Evolutionary conservation across 2,888 invertebrate genomes (phyloP).

Genomic region (Cryptus viduatorius): DNA sequence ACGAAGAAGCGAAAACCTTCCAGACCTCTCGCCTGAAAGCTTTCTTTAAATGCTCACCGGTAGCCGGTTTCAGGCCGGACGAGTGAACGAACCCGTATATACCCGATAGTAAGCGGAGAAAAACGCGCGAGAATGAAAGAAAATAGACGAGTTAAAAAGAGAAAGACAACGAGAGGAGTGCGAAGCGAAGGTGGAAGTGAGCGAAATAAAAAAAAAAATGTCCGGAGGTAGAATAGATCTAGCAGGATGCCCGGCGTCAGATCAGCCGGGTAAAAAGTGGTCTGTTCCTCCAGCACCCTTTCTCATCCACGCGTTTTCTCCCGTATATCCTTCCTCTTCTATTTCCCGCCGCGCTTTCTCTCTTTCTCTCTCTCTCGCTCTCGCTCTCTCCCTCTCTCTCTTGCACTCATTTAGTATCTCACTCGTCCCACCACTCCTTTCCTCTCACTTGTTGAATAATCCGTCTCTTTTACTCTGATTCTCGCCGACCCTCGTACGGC

Average conservation of each 20-base stretch:
- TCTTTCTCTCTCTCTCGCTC: slow-evolving; percentile 2
- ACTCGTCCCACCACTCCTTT: slow-evolving; percentile 44
- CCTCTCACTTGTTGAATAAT: slow-evolving; percentile 30
- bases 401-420: slow-evolving; percentile 18
- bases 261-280: slow-evolving; percentile 70
- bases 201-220: slow-evolving; percentile 54
- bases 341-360: background rate
- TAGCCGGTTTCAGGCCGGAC: slow-evolving; percentile 62
- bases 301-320: slow-evolving; percentile 56
- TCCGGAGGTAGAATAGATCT: slow-evolving; percentile 67
- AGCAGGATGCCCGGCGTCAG: slow-evolving; percentile 61
- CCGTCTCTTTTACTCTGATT: slow-evolving; percentile 68
- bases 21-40: slow-evolving; percentile 61
- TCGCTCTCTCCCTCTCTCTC: slow-evolving; percentile 2
- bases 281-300: slow-evolving; percentile 67
- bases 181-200: slow-evolving; percentile 58
- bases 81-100: slow-evolving; percentile 68
- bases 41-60: slow-evolving; percentile 67
- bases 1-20: slow-evolving; percentile 42
- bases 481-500: slow-evolving; percentile 64
- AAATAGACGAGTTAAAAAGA: slow-evolving; percentile 40
- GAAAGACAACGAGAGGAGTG: slow-evolving; percentile 48
- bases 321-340: background rate
- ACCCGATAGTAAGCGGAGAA: slow-evolving; percentile 43
- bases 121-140: slow-evolving; percentile 25